Percentiles rank a stretch among this genome's conserved stretches.
phyloP scores from a whole-genome alignment of 2,113 vertebrate genomes.

The Crotalus viridis region DNA sequence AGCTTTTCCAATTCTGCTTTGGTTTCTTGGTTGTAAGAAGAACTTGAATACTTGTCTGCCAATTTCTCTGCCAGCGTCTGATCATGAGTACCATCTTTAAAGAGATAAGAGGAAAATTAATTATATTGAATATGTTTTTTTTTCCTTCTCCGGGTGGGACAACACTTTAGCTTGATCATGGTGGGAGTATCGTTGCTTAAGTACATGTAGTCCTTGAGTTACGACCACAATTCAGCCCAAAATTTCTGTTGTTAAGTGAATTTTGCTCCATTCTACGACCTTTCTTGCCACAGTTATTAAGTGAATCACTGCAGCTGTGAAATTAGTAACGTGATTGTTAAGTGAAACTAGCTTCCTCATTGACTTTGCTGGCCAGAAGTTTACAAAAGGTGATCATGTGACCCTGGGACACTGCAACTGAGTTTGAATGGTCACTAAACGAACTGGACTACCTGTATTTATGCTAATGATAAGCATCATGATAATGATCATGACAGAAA shows the following conservation, averaged over 20 bases:
- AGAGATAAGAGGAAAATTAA: neutral
- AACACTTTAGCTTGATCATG: neutral
- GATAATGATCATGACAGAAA: neutral
- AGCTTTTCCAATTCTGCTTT: conserved; percentile 74
- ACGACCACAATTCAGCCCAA: neutral
- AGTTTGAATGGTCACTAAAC: neutral
- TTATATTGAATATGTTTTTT: neutral
- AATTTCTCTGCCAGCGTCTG: conserved; percentile 76
- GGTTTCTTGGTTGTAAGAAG: conserved; percentile 68
- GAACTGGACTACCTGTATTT: neutral
- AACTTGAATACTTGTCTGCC: conserved; percentile 75
- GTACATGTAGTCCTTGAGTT: neutral
- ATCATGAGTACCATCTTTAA: conserved; percentile 41
- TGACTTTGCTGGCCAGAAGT: neutral
- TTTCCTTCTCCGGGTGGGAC: neutral
- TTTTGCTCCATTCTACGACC: neutral
- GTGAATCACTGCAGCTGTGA: neutral
- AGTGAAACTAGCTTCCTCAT: neutral
- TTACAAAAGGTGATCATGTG: neutral
- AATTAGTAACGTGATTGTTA: neutral
- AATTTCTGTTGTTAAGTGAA: neutral
- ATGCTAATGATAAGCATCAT: neutral
- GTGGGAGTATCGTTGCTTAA: neutral
- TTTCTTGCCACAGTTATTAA: neutral
- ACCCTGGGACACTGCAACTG: neutral